Conservation (phyloP, 2,113 vertebrate genomes). For the Dascyllus trimaculatus region DNA sequence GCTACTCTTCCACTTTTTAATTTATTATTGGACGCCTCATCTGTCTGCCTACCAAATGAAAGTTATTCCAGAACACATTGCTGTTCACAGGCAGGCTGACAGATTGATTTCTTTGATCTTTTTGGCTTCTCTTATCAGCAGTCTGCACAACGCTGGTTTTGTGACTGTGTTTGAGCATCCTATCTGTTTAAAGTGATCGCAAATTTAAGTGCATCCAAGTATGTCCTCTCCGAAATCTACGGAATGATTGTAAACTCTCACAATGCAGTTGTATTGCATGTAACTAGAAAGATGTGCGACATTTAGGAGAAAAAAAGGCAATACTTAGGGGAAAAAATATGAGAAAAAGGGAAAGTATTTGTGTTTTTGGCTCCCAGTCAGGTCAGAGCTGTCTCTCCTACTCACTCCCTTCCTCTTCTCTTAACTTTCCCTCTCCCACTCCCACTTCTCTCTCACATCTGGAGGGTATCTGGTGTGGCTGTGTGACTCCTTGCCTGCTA, state of each 20-base stretch:
- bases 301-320: neutral
- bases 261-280: too few species aligned
- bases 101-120: neutral
- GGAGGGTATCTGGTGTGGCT: constrained; percentile 86
- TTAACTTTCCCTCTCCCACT: constrained; percentile 64
- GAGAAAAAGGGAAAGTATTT: constrained; percentile 82
- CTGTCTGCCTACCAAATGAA: constrained; percentile 6
- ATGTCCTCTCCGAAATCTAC: neutral
- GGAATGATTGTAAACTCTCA: neutral
- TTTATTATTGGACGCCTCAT: constrained; percentile 28
- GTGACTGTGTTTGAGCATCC: neutral
- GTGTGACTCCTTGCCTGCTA: constrained; percentile 77
- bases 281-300: neutral
- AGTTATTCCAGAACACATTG: constrained; percentile 5
- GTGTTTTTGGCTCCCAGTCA: constrained; percentile 74
- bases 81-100: neutral
- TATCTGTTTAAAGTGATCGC: neutral
- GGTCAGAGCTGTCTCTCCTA: constrained; percentile 46
- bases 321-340: constrained; percentile 54
- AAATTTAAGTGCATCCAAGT: neutral
- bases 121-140: neutral
- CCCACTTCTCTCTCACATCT: constrained; percentile 85
- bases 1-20: constrained; percentile 16
- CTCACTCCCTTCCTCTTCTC: constrained; percentile 57
- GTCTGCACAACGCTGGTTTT: too few species aligned